Base-by-base conservation (phyloP, 2,113 vertebrate genomes). In the Onychostruthus taczanowskii region DNA sequence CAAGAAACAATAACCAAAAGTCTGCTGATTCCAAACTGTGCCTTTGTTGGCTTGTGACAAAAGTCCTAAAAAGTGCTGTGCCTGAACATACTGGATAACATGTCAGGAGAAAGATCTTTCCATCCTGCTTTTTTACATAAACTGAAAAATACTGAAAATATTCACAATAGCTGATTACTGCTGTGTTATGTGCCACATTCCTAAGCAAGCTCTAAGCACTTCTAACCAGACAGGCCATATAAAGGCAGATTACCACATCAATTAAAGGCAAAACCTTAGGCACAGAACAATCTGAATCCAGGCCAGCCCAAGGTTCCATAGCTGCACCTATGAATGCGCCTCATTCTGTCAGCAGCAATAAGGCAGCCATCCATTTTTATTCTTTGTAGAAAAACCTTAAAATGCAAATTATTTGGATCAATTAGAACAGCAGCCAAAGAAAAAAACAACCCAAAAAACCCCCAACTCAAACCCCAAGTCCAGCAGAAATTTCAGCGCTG, bases 111-210 rank as follows among this genome's bases (percentile, higher is more conserved):
- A 90, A 68, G 33, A 50, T 5, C 69, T 50, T 89, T 58, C 28
- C 28, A 58, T 77, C 50, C 55, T 89, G 70, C 22, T 94, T 83
- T 33, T 41, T 58, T 14, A 39, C 10, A 33, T 0, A 50, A 28
- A n/a, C 50, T 68, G 70, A 73, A 24, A 4, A 66, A 62, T 22
- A n/a, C 37, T 66, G 46, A 44, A 55, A 59, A 70, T 0, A 2
- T 28, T 77, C 68, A 37, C 35, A 69, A 2, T 2, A 10, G 43
- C 14, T 66, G 66, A 77, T 16, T 77, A 37, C 41, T 4, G 8
- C 46, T 80, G 21, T 16, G 37, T 41, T 79, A 52, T 0, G 0
- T 2, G 12, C 16, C 28, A 23, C 1, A 3, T 59, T 81, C 56
- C 69, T 50, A 35, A 80, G 33, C 12, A 59, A 70, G 35, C n/a